Conservation (phyloP, 1,140 invertebrate genomes). For the Drosophila sturtevanti region DNA sequence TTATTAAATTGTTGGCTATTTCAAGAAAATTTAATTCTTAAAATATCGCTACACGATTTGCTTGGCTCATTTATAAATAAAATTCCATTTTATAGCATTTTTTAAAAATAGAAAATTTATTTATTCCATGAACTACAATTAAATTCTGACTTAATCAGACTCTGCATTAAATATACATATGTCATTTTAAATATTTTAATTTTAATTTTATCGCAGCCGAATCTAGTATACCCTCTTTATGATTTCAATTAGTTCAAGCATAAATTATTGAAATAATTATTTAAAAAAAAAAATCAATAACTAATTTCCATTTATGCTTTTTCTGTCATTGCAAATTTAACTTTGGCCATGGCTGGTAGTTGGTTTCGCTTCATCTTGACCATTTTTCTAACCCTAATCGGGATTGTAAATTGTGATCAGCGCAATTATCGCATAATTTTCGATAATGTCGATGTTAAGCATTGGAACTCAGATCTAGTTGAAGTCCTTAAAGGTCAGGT, state of each 20-base stretch:
- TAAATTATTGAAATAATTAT: background rate
- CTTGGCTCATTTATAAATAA: no score
- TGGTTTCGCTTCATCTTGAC: conserved; percentile 20
- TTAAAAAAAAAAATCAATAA: conserved; percentile 1
- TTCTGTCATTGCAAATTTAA: background rate
- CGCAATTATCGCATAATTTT: conserved; percentile 36
- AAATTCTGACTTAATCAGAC: no score
- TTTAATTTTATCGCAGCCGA: no score
- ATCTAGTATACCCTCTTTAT: background rate
- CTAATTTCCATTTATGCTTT: background rate
- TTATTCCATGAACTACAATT: no score
- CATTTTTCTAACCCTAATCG: conserved; percentile 1
- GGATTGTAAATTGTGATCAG: conserved; percentile 3
- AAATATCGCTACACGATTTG: no score
- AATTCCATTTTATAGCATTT: no score
- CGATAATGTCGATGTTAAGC: conserved; percentile 27
- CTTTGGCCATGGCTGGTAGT: conserved; percentile 25
- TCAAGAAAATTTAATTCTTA: no score
- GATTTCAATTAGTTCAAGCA: conserved; percentile 3
- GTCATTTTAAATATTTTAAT: no score
- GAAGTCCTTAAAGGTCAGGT: conserved; percentile 23
- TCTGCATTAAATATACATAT: no score
- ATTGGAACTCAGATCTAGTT: conserved; percentile 20
- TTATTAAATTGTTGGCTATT: no score
- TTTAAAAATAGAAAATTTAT: no score